A percentile compares a stretch with the other conserved stretches of the same genome.
These are phyloP conservation scores for Trachemys scripta DNA, from an alignment of 2,113 vertebrate species.

Conservation along the genomic window DNA sequence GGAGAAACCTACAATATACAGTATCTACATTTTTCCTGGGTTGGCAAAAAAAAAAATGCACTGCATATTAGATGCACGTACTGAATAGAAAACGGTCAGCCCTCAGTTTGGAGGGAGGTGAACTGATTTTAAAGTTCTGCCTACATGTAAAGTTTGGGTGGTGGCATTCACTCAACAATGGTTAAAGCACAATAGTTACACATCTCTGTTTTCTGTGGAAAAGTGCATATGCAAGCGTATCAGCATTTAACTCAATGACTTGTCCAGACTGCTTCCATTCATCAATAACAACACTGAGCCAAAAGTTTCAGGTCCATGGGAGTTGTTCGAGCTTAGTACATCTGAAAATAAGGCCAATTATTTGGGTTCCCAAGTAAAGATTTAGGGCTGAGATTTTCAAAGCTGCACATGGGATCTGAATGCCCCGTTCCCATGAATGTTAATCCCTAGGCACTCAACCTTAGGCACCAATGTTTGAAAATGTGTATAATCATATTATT, in stretches of 20 bases:
- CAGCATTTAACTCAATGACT: neutral
- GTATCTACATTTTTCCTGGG: neutral
- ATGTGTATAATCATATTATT: neutral
- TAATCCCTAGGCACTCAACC: neutral
- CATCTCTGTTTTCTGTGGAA: neutral
- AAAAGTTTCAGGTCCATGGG: neutral
- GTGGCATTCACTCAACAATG: neutral
- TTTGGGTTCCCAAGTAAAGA: neutral
- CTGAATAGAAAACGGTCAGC: neutral
- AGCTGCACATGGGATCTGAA: neutral
- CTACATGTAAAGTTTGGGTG: neutral
- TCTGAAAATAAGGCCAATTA: neutral
- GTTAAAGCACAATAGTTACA: neutral
- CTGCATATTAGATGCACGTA: accelerated
- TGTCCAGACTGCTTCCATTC: neutral
- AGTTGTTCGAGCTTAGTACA: neutral
- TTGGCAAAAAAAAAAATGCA: neutral
- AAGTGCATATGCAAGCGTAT: neutral
- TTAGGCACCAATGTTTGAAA: neutral
- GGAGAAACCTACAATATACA: neutral
- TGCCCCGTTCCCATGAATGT: too few species aligned
- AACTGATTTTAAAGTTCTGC: neutral
- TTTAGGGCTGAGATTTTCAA: neutral
- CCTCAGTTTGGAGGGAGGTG: neutral
- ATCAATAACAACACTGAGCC: neutral